These are phyloP conservation scores for Craniophora ligustri DNA, from an alignment of 2,888 invertebrate species.

Conservation along the genomic window DNA sequence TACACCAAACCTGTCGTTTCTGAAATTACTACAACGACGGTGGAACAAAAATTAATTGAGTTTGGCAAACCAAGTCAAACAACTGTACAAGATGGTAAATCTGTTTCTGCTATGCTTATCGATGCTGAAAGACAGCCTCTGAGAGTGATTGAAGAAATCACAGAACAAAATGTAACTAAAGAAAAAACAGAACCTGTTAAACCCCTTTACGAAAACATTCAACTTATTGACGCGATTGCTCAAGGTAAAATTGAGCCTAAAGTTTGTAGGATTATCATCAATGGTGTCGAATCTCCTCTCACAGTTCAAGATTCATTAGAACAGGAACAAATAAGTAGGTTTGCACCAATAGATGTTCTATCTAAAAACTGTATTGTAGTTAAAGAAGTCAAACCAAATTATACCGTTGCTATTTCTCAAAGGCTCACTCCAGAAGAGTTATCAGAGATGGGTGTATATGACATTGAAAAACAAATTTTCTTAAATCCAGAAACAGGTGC, in stretches of 20 bases:
- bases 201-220: slow-evolving; percentile 82
- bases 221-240: slow-evolving; percentile 90
- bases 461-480: slow-evolving; percentile 92
- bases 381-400: slow-evolving; percentile 85
- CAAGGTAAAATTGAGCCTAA: slow-evolving; percentile 91
- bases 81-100: slow-evolving; percentile 67
- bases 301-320: slow-evolving; percentile 92
- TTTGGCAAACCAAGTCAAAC: slow-evolving; percentile 48
- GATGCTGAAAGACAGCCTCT: slow-evolving; percentile 84
- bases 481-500: slow-evolving; percentile 94
- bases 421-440: slow-evolving; percentile 92
- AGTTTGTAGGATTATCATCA: slow-evolving; percentile 89
- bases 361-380: slow-evolving; percentile 90
- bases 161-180: slow-evolving; percentile 81
- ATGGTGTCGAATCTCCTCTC: slow-evolving; percentile 89
- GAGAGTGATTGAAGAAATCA: slow-evolving; percentile 83
- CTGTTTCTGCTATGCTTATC: slow-evolving; percentile 76
- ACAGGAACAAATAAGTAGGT: slow-evolving; percentile 90
- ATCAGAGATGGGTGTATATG: slow-evolving; percentile 93
- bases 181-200: slow-evolving; percentile 66
- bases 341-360: slow-evolving; percentile 90
- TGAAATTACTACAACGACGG: slow-evolving; percentile 51
- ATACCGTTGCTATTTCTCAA: slow-evolving; percentile 87
- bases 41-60: slow-evolving; percentile 59
- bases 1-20: slow-evolving; percentile 58